These are phyloP conservation scores for Nothura maculosa DNA, from an alignment of 2,797 vertebrate genomes.

Conservation along the genomic window DNA sequence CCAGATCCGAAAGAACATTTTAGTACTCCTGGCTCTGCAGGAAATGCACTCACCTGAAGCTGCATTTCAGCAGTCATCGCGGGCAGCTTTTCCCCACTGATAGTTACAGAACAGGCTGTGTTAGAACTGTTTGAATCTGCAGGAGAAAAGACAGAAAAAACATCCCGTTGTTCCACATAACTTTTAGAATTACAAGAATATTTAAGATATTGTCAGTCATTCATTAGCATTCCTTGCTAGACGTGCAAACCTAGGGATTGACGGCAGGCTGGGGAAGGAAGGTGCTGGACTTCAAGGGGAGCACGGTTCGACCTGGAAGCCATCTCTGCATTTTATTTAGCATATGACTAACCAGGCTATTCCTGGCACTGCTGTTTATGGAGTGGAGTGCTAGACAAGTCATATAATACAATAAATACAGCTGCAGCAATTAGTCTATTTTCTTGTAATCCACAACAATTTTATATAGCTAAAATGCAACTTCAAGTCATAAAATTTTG, in stretches of 20 bases:
- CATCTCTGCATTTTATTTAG: neutral
- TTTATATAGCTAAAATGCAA: neutral
- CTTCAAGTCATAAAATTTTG: neutral
- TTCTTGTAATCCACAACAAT: neutral
- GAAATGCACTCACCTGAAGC: slow-evolving; percentile 85
- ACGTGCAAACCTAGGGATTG: neutral
- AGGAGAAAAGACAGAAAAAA: slow-evolving; percentile 30
- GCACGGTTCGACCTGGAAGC: neutral
- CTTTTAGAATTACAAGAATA: neutral
- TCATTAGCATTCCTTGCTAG: neutral
- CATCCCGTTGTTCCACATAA: neutral
- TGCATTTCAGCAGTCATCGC: slow-evolving; percentile 92
- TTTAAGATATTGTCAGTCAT: neutral
- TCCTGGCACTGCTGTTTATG: neutral
- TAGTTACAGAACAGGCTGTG: slow-evolving; percentile 82
- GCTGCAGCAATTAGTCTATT: neutral
- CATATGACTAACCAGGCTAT: neutral
- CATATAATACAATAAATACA: neutral
- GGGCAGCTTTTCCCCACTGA: slow-evolving; percentile 88
- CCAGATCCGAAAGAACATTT: neutral
- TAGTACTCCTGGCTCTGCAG: neutral
- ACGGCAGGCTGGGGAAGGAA: neutral
- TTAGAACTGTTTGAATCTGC: slow-evolving; percentile 77
- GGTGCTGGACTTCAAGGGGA: neutral
- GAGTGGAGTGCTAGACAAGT: neutral